Evolutionary conservation across 1,140 invertebrate species (phyloP).

Genomic region (Eriosoma lanigerum): DNA sequence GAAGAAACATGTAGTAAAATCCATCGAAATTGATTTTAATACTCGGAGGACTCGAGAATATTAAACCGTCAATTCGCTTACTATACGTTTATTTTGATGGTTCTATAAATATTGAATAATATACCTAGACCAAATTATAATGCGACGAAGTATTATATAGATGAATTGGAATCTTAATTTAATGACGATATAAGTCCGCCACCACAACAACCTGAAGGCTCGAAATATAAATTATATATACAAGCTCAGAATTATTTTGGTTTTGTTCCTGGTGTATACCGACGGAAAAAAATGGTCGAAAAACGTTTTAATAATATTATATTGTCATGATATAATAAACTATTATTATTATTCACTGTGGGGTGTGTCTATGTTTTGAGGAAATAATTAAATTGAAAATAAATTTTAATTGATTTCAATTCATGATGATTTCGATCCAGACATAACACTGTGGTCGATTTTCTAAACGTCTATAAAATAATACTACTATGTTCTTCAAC

Average conservation of each 20-base stretch:
- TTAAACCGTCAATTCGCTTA: constrained; percentile 27
- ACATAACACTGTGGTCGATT: too few relatives aligned
- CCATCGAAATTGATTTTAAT: not conserved
- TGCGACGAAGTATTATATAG: not conserved
- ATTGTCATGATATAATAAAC: too few relatives aligned
- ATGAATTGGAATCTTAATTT: too few relatives aligned
- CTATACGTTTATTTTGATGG: too few relatives aligned
- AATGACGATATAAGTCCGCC: not conserved
- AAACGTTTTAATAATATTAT: too few relatives aligned
- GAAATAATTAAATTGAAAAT: too few relatives aligned
- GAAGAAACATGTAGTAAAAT: not conserved
- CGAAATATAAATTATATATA: constrained; percentile 1
- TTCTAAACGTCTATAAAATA: not conserved
- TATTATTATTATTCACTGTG: too few relatives aligned
- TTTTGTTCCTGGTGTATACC: too few relatives aligned
- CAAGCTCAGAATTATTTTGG: not conserved
- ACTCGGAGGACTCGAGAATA: not conserved
- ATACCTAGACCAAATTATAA: constrained; percentile 1
- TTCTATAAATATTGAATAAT: not conserved
- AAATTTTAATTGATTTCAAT: not conserved
- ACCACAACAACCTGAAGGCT: not conserved
- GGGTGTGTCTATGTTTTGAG: too few relatives aligned
- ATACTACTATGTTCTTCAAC: too few relatives aligned
- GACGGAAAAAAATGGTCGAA: too few relatives aligned
- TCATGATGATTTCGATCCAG: not conserved